Percentiles rank a stretch among this genome's conserved stretches.
Conservation (phyloP, 2,113 vertebrate genomes). For the Anas platyrhynchos region DNA sequence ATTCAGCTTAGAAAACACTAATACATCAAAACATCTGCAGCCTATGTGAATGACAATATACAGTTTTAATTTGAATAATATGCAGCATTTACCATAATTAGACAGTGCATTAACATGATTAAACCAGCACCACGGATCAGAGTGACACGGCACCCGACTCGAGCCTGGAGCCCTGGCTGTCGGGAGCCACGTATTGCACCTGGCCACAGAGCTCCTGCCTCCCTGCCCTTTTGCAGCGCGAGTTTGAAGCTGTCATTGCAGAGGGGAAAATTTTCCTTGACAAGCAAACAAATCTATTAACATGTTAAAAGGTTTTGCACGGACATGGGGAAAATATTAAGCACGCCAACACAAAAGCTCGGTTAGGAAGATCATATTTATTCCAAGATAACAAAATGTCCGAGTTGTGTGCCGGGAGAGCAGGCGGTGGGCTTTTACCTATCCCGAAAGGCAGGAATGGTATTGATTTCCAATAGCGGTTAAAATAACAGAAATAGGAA, state of each 20-base stretch:
- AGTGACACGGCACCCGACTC: conserved; percentile 2
- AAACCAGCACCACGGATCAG: not conserved
- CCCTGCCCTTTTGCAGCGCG: conserved; percentile 25
- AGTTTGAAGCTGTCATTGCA: conserved; percentile 58
- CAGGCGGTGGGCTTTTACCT: not conserved
- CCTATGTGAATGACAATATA: conserved; percentile 42
- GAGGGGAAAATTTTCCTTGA: conserved; percentile 36
- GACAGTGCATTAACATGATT: conserved; percentile 68
- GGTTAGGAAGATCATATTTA: not conserved
- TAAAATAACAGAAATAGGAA: conserved; percentile 13
- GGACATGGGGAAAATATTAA: conserved; percentile 31
- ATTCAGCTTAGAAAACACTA: conserved; percentile 49
- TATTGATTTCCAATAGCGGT: conserved; percentile 1
- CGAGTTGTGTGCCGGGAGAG: not conserved
- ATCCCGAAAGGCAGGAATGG: not conserved
- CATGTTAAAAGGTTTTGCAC: conserved; percentile 32
- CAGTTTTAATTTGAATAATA: conserved; percentile 72
- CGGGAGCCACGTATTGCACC: not conserved
- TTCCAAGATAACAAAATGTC: not conserved
- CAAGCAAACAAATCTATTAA: conserved; percentile 64
- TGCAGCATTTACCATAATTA: conserved; percentile 72
- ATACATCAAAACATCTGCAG: conserved; percentile 12
- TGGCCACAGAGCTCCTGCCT: not conserved
- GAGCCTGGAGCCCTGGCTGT: not conserved
- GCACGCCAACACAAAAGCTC: not conserved